phyloP scores from a whole-genome alignment of 2,113 vertebrate genomes.

The Neolamprologus hecqui region DNA sequence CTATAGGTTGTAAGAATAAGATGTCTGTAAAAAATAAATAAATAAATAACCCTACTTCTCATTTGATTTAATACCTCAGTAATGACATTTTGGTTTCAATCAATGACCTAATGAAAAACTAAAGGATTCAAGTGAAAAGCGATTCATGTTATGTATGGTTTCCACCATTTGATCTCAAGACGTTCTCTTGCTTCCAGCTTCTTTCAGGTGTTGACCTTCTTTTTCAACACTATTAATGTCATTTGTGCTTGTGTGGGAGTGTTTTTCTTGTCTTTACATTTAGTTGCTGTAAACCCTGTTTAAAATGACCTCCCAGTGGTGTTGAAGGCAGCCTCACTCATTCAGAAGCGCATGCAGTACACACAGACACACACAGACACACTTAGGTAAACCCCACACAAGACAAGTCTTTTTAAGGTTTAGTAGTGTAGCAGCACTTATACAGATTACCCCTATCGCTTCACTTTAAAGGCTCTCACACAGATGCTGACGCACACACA shows the following conservation, averaged over 20 bases:
- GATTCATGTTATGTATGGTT: neutral
- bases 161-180: neutral
- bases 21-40: neutral
- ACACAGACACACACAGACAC: slow-evolving; percentile 4
- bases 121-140: neutral
- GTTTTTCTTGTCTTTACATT: neutral
- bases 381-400: slow-evolving; percentile 5
- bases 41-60: neutral
- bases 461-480: slow-evolving; percentile 25
- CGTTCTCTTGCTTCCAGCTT: neutral
- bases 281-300: neutral
- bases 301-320: slow-evolving; percentile 3
- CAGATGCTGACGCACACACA: neutral
- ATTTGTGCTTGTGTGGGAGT: neutral
- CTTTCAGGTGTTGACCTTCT: neutral
- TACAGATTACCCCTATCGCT: slow-evolving; percentile 65
- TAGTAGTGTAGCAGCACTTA: slow-evolving; percentile 66
- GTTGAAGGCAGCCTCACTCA: neutral
- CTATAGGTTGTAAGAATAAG: neutral
- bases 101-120: neutral
- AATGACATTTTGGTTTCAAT: neutral
- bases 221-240: neutral
- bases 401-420: slow-evolving; percentile 67
- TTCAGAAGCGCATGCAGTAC: neutral
- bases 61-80: neutral